Evolutionary conservation across 2,888 invertebrate species (phyloP).

Genomic region (Machimus rusticus): DNA sequence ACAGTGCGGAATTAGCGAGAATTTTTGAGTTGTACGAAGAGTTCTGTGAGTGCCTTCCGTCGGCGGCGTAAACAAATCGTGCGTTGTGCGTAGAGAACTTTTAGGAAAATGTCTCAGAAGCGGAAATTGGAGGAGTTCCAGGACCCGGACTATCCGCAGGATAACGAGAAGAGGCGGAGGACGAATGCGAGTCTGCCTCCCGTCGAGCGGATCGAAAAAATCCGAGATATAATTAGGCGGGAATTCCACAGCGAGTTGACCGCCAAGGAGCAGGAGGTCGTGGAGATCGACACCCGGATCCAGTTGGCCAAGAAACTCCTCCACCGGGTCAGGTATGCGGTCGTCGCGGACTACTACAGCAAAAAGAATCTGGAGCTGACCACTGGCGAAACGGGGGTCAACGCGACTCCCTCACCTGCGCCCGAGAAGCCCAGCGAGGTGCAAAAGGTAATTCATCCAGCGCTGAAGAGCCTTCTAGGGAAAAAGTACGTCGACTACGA

Average conservation of each 20-base stretch:
- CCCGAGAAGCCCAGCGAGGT: conserved; percentile 54
- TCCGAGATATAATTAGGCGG: conserved; percentile 70
- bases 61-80: conserved; percentile 13
- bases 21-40: not conserved
- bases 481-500: conserved; percentile 65
- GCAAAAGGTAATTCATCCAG: conserved; percentile 75
- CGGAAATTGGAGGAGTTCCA: conserved; percentile 65
- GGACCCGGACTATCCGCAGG: conserved; percentile 69
- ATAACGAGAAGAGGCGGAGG: conserved; percentile 33
- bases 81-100: not conserved
- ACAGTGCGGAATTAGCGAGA: not conserved
- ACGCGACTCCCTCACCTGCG: not conserved
- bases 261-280: conserved; percentile 74
- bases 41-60: not conserved
- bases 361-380: conserved; percentile 63
- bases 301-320: conserved; percentile 67
- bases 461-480: conserved; percentile 76
- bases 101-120: conserved; percentile 52
- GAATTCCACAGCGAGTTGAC: conserved; percentile 78
- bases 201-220: conserved; percentile 65
- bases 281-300: conserved; percentile 73
- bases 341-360: conserved; percentile 69
- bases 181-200: conserved; percentile 8
- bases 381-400: not conserved
- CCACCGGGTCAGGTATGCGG: conserved; percentile 68